phyloP scores from a whole-genome alignment of 2,113 vertebrate species.

The Gnathonemus longibarbis region DNA sequence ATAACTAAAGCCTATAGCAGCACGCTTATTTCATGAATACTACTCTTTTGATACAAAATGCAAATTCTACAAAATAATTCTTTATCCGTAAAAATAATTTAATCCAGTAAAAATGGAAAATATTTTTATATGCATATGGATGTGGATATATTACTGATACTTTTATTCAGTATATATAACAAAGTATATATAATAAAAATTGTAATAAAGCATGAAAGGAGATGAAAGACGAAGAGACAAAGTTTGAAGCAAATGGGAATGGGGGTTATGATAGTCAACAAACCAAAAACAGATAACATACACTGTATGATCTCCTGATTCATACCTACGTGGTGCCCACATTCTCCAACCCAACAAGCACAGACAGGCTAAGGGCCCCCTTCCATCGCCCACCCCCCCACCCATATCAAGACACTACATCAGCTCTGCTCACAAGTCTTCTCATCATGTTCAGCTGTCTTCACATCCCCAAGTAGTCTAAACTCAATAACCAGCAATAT shows the following conservation, averaged over 20 bases:
- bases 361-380: not conserved
- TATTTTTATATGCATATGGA: not conserved
- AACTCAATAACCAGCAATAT: not conserved
- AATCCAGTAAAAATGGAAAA: not conserved
- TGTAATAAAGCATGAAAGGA: constrained; percentile 6
- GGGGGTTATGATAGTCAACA: not conserved
- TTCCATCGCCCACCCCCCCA: not conserved
- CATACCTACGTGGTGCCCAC: constrained; percentile 12
- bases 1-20: not conserved
- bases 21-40: not conserved
- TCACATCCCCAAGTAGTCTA: not conserved
- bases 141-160: not conserved
- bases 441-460: not conserved
- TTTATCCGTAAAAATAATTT: not conserved
- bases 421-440: not conserved
- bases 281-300: constrained; percentile 13
- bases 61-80: not conserved
- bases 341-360: constrained; percentile 17
- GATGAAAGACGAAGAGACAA: not conserved
- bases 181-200: not conserved
- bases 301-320: constrained; percentile 9
- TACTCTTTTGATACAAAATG: not conserved
- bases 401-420: not conserved
- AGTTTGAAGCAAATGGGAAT: not conserved
- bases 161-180: not conserved